phyloP scores from a whole-genome alignment of 2,888 invertebrate genomes.

The Acholoe squamosa region DNA sequence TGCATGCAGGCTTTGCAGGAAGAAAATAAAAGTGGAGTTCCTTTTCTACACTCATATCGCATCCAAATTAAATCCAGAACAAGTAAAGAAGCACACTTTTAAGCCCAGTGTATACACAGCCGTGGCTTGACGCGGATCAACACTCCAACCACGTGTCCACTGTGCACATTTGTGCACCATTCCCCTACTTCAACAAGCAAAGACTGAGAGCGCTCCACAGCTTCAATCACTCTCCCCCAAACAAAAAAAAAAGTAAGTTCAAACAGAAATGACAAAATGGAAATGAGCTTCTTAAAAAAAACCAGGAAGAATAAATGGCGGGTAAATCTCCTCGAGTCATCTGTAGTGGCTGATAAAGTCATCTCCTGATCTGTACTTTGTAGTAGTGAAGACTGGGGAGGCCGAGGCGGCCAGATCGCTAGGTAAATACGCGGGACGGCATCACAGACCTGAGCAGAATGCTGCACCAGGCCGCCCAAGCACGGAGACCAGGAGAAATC shows the following conservation, averaged over 20 bases:
- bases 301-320: not conserved
- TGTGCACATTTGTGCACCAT: conserved; percentile 11
- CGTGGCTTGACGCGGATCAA: not conserved
- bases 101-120: not conserved
- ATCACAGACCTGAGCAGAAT: not conserved
- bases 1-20: too few species aligned
- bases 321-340: conserved; percentile 25
- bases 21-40: too few species aligned
- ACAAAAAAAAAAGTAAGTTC: not conserved
- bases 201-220: not conserved
- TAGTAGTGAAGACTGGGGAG: not conserved
- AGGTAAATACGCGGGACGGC: not conserved
- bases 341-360: conserved; percentile 3
- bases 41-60: not conserved
- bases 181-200: not conserved
- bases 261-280: not conserved
- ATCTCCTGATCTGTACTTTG: conserved; percentile 34
- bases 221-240: not conserved
- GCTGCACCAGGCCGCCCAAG: not conserved
- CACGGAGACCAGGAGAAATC: conserved; percentile 17
- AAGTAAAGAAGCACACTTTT: not conserved
- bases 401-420: not conserved
- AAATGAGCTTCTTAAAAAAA: not conserved
- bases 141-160: conserved; percentile 21
- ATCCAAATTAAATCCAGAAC: conserved; percentile 15